phyloP scores from a whole-genome alignment of 2,797 vertebrate species.

The Simalia tracyae region DNA sequence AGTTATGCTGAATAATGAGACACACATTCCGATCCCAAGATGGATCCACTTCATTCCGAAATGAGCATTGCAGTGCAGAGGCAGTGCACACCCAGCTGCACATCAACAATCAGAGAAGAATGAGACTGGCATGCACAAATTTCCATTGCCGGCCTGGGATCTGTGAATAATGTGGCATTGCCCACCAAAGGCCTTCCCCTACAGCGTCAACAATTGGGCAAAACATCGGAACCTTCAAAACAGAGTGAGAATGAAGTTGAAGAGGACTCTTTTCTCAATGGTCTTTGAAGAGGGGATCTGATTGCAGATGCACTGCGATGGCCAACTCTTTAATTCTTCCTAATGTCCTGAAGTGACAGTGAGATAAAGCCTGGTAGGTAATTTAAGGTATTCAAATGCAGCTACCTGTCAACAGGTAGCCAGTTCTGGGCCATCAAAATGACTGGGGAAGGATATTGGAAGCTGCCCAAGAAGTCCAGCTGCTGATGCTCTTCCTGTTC shows the following conservation, averaged over 20 bases:
- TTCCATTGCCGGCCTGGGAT: background rate
- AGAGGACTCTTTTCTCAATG: background rate
- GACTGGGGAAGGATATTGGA: background rate
- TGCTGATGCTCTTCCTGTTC: background rate
- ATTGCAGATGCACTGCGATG: background rate
- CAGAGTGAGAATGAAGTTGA: background rate
- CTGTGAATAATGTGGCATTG: background rate
- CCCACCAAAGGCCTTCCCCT: background rate
- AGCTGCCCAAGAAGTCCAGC: background rate
- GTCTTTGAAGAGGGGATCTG: background rate
- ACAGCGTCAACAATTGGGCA: background rate
- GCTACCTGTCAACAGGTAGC: background rate
- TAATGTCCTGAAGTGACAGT: background rate
- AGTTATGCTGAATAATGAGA: background rate
- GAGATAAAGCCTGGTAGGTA: background rate
- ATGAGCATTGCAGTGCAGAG: background rate
- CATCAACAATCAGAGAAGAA: too few relatives aligned
- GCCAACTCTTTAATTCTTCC: background rate
- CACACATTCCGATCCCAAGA: background rate
- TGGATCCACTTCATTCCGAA: background rate
- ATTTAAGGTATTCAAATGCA: background rate
- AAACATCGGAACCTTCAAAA: background rate
- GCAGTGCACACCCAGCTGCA: too few relatives aligned
- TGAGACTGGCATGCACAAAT: too few relatives aligned
- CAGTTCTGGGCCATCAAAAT: background rate